Percentiles rank a stretch among this genome's conserved stretches.
Evolutionary conservation across 2,797 vertebrate genomes (phyloP).

Genomic region (Cyclopterus lumpus): DNA sequence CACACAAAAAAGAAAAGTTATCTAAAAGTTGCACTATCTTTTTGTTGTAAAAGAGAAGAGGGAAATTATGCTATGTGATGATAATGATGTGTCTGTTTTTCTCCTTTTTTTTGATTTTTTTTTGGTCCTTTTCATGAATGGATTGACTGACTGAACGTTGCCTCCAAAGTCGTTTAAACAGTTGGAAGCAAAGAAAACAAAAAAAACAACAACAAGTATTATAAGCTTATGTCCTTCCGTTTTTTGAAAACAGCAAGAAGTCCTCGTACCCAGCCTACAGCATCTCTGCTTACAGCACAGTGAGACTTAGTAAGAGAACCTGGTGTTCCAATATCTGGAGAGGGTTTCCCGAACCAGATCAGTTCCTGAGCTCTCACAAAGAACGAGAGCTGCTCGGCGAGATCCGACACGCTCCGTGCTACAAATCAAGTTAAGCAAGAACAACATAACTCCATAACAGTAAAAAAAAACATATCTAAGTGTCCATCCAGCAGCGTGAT

Average conservation of each 20-base stretch:
- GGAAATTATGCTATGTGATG: slow-evolving; percentile 83
- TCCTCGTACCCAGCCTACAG: slow-evolving; percentile 83
- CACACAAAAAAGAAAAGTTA: slow-evolving; percentile 72
- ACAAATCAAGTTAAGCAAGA: slow-evolving; percentile 5
- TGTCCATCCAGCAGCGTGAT: slow-evolving; percentile 52
- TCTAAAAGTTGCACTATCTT: slow-evolving; percentile 94
- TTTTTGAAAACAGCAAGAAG: slow-evolving; percentile 79
- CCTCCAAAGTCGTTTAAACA: slow-evolving; percentile 80
- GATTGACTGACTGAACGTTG: slow-evolving; percentile 74
- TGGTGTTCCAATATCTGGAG: too few relatives aligned
- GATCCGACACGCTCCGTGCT: background rate
- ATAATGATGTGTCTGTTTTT: slow-evolving; percentile 65
- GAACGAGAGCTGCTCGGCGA: background rate
- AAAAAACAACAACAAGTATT: slow-evolving; percentile 61
- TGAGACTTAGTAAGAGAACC: slow-evolving; percentile 71
- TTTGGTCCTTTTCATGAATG: slow-evolving; percentile 83
- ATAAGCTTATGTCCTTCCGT: slow-evolving; percentile 77
- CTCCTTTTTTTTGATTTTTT: slow-evolving; percentile 18
- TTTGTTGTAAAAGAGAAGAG: slow-evolving; percentile 86
- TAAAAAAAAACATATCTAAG: slow-evolving; percentile 36
- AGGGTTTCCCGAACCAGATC: background rate
- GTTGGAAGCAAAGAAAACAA: slow-evolving; percentile 74
- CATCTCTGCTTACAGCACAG: slow-evolving; percentile 78
- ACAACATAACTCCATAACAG: background rate
- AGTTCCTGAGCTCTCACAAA: slow-evolving; percentile 5